phyloP scores from a whole-genome alignment of 23 tunicate genomes.

The Oikopleura dioica region DNA sequence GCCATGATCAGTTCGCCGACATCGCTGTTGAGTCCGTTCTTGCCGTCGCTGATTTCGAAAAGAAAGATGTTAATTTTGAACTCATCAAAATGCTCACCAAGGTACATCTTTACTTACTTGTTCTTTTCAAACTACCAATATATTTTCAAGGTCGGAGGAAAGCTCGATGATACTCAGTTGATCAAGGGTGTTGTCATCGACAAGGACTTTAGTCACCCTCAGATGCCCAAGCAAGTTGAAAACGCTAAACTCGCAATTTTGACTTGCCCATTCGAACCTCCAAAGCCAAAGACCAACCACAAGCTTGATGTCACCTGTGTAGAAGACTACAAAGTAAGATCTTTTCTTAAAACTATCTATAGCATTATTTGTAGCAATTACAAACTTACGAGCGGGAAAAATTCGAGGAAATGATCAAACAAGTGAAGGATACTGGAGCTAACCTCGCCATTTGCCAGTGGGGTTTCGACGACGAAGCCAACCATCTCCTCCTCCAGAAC shows the following conservation, averaged over 20 bases:
- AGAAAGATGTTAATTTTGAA: slow-evolving; percentile 91
- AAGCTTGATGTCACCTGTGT: slow-evolving; percentile 91
- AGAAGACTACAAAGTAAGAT: slow-evolving; percentile 63
- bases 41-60: slow-evolving; percentile 88
- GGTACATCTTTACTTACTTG: no score
- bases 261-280: slow-evolving; percentile 99
- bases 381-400: slow-evolving; percentile 69
- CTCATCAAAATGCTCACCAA: slow-evolving; percentile 89
- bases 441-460: slow-evolving; percentile 84
- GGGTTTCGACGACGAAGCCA: slow-evolving; percentile 98
- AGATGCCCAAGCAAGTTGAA: slow-evolving; percentile 91
- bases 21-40: slow-evolving; percentile 92
- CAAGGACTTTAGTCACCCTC: slow-evolving; percentile 98
- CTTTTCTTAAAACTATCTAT: slow-evolving; percentile 61
- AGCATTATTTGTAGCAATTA: slow-evolving; percentile 28
- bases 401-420: slow-evolving; percentile 79
- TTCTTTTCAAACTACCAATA: no score
- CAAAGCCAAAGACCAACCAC: slow-evolving; percentile 98
- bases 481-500: slow-evolving; percentile 65
- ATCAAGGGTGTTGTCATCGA: slow-evolving; percentile 96
- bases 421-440: slow-evolving; percentile 91
- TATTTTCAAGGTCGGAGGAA: slow-evolving; percentile 37
- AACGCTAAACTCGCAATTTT: slow-evolving; percentile 88
- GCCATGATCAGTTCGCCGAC: slow-evolving; percentile 91
- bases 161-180: slow-evolving; percentile 62